Percentiles rank a stretch among this genome's conserved stretches.
phyloP scores from a whole-genome alignment of 2,888 invertebrate genomes.

The Sclerodermus sp. region DNA sequence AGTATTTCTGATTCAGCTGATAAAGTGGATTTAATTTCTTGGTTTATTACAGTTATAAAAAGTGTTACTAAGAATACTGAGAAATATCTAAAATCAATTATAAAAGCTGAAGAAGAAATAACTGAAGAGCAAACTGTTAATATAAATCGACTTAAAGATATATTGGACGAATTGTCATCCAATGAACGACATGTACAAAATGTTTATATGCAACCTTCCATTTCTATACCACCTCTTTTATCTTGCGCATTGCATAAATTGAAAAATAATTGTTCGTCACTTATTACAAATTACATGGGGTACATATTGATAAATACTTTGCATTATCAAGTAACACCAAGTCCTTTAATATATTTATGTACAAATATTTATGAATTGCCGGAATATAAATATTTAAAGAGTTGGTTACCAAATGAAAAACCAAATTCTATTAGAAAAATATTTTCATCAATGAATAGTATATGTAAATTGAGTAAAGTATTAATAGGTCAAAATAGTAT shows the following conservation, averaged over 20 bases:
- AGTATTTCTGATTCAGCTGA: constrained; percentile 35
- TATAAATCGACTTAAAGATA: constrained; percentile 36
- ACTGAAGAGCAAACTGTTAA: constrained; percentile 25
- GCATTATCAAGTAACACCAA: constrained; percentile 64
- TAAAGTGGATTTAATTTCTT: constrained; percentile 33
- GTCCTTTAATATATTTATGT: constrained; percentile 60
- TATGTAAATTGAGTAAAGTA: constrained; percentile 57
- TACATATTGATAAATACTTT: constrained; percentile 61
- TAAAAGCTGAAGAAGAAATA: constrained; percentile 32
- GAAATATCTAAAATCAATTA: constrained; percentile 38
- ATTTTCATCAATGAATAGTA: constrained; percentile 45
- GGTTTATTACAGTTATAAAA: constrained; percentile 42
- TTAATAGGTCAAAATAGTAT: constrained; percentile 43
- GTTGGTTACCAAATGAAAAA: constrained; percentile 58
- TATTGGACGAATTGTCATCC: constrained; percentile 3
- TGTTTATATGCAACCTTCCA: constrained; percentile 26
- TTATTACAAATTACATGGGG: constrained; percentile 31
- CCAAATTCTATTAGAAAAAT: constrained; percentile 51
- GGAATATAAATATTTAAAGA: constrained; percentile 60
- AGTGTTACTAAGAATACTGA: constrained; percentile 31
- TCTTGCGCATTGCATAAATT: constrained; percentile 55
- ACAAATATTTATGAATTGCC: constrained; percentile 54
- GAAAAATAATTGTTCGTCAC: constrained; percentile 41
- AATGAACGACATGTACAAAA: constrained; percentile 16
- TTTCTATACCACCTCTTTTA: constrained; percentile 39